phyloP scores from a whole-genome alignment of 1,140 invertebrate species.

The Globodera rostochiensis region DNA sequence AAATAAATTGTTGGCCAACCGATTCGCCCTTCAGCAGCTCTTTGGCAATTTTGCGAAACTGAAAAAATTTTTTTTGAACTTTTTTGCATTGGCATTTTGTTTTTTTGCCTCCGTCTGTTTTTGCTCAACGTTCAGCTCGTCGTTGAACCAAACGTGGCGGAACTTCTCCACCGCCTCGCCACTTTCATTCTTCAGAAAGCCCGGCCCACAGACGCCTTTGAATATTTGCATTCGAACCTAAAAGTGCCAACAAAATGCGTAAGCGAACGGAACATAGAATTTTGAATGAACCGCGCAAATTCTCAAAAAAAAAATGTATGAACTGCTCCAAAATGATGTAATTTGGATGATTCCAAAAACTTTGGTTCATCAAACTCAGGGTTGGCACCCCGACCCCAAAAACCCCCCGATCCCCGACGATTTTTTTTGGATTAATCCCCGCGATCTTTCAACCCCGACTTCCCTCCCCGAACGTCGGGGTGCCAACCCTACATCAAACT shows the following conservation, averaged over 20 bases:
- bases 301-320: too few species aligned
- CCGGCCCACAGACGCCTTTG: slow-evolving; percentile 60
- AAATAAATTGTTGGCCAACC: not conserved
- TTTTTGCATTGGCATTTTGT: slow-evolving; percentile 43
- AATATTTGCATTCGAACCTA: slow-evolving; percentile 44
- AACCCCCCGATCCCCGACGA: too few species aligned
- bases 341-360: not conserved
- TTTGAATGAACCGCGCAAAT: too few species aligned
- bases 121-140: slow-evolving; percentile 53
- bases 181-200: slow-evolving; percentile 55
- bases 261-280: too few species aligned
- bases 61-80: slow-evolving; percentile 55
- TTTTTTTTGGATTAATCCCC: too few species aligned
- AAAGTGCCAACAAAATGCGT: not conserved
- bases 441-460: too few species aligned
- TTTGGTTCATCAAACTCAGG: too few species aligned
- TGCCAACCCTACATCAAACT: too few species aligned
- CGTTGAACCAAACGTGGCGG: slow-evolving; percentile 58
- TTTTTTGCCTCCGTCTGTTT: slow-evolving; percentile 49
- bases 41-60: slow-evolving; percentile 48
- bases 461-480: too few species aligned
- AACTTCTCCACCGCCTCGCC: slow-evolving; percentile 54
- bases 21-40: slow-evolving; percentile 24
- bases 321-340: not conserved
- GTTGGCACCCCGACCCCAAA: too few species aligned